Percentiles rank a stretch among this genome's conserved stretches.
Conservation (phyloP, 2,797 vertebrate genomes). For the Gastrophryne carolinensis region DNA sequence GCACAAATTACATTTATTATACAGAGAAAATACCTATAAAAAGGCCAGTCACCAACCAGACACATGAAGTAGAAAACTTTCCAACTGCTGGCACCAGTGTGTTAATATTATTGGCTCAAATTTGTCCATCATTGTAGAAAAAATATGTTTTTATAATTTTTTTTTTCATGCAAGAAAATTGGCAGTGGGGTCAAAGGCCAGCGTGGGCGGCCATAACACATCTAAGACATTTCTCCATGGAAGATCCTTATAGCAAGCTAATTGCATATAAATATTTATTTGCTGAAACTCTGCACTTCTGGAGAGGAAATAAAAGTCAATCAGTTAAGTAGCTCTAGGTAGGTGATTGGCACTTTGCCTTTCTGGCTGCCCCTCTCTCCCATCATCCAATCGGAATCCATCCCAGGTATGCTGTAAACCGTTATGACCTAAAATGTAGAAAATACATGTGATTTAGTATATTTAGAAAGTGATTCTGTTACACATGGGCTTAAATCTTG, state of each 20-base stretch:
- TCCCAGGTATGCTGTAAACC: constrained; percentile 88
- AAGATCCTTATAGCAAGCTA: constrained; percentile 75
- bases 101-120: constrained; percentile 76
- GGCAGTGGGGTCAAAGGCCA: constrained; percentile 60
- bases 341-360: constrained; percentile 98
- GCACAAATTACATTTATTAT: constrained; percentile 70
- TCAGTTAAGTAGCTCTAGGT: constrained; percentile 97
- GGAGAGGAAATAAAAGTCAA: constrained; percentile 52
- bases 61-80: constrained; percentile 74
- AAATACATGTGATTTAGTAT: constrained; percentile 24
- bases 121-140: constrained; percentile 74
- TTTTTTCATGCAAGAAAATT: constrained; percentile 68
- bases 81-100: constrained; percentile 68
- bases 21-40: constrained; percentile 66
- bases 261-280: constrained; percentile 75
- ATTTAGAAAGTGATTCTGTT: too few relatives aligned
- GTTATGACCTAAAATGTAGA: constrained; percentile 83
- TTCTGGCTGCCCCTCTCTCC: constrained; percentile 94
- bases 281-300: constrained; percentile 64
- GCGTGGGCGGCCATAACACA: constrained; percentile 64
- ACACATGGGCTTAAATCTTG: too few relatives aligned
- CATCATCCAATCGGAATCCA: constrained; percentile 98
- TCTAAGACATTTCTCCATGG: constrained; percentile 68
- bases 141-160: constrained; percentile 67
- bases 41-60: constrained; percentile 72